Conservation (phyloP, 2,888 invertebrate species). For the Noctua janthina region DNA sequence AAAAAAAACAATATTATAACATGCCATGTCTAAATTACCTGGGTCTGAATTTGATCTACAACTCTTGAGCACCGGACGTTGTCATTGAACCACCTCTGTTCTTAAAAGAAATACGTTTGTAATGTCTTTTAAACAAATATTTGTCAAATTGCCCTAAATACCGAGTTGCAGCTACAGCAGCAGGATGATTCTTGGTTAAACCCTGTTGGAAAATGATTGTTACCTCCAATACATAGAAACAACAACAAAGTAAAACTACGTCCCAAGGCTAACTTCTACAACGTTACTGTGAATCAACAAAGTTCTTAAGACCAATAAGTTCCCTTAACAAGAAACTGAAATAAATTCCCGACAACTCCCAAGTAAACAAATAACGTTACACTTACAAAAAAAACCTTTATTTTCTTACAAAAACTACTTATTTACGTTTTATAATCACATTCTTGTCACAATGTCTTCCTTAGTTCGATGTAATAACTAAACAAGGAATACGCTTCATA, state of each 20-base stretch:
- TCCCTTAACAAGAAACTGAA: not conserved
- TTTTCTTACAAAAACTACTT: slow-evolving; percentile 1
- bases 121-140: not conserved
- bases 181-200: not conserved
- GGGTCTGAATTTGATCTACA: too few relatives aligned
- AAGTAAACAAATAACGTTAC: not conserved
- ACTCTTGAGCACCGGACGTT: not conserved
- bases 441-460: slow-evolving; percentile 4
- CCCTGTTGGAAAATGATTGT: not conserved
- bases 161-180: not conserved
- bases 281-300: not conserved
- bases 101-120: not conserved
- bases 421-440: slow-evolving; percentile 19
- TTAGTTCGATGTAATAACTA: slow-evolving; percentile 12
- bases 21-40: not conserved
- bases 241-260: not conserved
- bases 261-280: not conserved
- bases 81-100: not conserved
- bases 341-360: not conserved
- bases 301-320: not conserved
- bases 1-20: too few relatives aligned
- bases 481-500: slow-evolving; percentile 40
- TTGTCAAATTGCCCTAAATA: not conserved
- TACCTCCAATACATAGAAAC: not conserved
- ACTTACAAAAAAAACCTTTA: not conserved